These are phyloP conservation scores for Epinotia brunnichana DNA, from an alignment of 2,888 invertebrate genomes.

Conservation along the genomic window DNA sequence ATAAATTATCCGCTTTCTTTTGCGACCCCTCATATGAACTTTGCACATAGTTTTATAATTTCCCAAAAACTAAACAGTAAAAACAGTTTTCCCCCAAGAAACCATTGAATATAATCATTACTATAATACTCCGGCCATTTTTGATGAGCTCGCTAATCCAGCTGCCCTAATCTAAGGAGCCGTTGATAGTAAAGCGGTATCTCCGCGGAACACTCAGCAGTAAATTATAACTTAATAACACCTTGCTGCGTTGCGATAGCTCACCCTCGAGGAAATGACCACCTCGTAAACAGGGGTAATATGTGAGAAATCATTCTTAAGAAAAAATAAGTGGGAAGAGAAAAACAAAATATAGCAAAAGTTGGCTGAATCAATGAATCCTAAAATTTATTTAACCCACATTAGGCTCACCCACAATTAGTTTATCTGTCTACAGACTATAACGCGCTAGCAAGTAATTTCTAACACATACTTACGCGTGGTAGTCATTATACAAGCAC, in stretches of 20 bases:
- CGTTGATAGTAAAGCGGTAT: conserved; percentile 46
- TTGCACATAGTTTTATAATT: too few relatives aligned
- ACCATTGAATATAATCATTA: not conserved
- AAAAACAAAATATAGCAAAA: too few relatives aligned
- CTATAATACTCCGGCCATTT: not conserved
- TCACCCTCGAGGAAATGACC: conserved; percentile 27
- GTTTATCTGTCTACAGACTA: too few relatives aligned
- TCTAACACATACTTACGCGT: too few relatives aligned
- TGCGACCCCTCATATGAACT: too few relatives aligned
- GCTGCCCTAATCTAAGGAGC: conserved; percentile 16
- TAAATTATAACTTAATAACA: conserved; percentile 61
- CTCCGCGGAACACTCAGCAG: conserved; percentile 53
- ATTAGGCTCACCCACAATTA: too few relatives aligned
- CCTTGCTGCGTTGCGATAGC: conserved; percentile 54
- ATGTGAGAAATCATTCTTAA: not conserved
- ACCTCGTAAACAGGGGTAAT: conserved; percentile 1
- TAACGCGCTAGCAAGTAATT: too few relatives aligned
- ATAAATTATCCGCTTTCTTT: too few relatives aligned
- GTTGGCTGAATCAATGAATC: too few relatives aligned
- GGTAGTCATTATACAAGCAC: too few relatives aligned
- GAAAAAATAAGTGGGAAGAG: not conserved
- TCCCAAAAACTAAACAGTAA: not conserved
- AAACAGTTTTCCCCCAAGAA: not conserved
- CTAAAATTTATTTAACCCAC: too few relatives aligned
- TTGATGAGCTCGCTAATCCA: not conserved